phyloP scores from a whole-genome alignment of 2,113 vertebrate genomes.

The Gallinago media region DNA sequence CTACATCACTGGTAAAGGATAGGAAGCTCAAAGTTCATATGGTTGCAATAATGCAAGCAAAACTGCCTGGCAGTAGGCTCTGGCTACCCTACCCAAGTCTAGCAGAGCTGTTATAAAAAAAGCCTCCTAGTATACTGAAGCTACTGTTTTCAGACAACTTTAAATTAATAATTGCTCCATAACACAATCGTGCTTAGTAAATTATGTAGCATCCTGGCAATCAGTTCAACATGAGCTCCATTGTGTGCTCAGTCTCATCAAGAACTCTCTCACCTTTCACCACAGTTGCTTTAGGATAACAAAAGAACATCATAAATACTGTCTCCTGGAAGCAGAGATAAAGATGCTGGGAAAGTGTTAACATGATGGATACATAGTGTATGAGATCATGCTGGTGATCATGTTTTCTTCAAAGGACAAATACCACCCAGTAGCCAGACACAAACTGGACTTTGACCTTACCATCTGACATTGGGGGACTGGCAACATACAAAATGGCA shows the following conservation, averaged over 20 bases:
- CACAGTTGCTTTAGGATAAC: slow-evolving; percentile 39
- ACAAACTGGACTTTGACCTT: slow-evolving; percentile 32
- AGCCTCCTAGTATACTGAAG: neutral
- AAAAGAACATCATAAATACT: slow-evolving; percentile 58
- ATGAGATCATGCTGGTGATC: slow-evolving; percentile 25
- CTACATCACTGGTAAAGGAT: neutral
- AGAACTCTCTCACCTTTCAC: slow-evolving; percentile 66
- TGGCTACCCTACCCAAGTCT: neutral
- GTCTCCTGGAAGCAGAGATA: slow-evolving; percentile 62
- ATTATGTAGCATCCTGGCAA: neutral
- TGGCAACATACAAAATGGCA: neutral
- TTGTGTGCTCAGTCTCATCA: slow-evolving; percentile 51
- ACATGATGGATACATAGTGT: slow-evolving; percentile 49
- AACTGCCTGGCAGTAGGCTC: neutral
- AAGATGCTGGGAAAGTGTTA: slow-evolving; percentile 50
- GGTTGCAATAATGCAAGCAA: neutral
- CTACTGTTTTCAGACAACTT: neutral
- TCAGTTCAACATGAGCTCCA: neutral
- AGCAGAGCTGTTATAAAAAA: neutral
- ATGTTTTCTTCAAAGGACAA: slow-evolving; percentile 32
- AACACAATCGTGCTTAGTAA: neutral
- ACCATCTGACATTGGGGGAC: neutral
- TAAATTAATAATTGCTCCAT: neutral
- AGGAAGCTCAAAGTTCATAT: neutral
- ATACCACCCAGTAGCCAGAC: slow-evolving; percentile 32